Conservation (phyloP, 2,888 invertebrate species). For the Leptinotarsa peninsularis region DNA sequence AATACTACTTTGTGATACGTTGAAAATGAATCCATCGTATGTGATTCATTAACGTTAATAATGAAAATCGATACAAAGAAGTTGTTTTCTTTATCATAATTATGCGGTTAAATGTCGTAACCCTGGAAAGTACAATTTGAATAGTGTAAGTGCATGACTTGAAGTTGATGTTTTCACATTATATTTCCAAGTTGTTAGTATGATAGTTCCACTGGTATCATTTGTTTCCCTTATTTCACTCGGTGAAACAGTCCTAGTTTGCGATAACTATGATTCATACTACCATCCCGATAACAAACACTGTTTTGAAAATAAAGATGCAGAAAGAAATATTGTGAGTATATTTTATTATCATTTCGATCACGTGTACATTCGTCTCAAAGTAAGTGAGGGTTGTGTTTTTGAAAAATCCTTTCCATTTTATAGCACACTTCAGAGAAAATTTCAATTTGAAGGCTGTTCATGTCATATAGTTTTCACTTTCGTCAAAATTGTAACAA, state of each 20-base stretch:
- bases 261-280: constrained; percentile 1
- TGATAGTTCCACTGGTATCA: background rate
- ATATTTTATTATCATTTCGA: background rate
- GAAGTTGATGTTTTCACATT: background rate
- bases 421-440: too few species aligned
- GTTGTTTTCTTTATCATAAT: background rate
- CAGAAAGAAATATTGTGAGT: constrained; percentile 3
- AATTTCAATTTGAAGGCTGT: too few species aligned
- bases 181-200: background rate
- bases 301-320: constrained; percentile 6
- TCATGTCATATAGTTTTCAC: too few species aligned
- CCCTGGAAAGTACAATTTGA: background rate
- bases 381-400: too few species aligned
- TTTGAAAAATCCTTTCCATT: too few species aligned
- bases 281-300: background rate
- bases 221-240: background rate
- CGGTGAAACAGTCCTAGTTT: background rate
- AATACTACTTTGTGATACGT: too few species aligned
- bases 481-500: too few species aligned
- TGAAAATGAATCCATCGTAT: background rate
- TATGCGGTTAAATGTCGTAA: background rate
- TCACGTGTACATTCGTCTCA: too few species aligned
- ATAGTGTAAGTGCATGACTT: background rate
- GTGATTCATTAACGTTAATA: background rate
- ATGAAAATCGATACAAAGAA: background rate